These are phyloP conservation scores for Chaenodraco wilsoni DNA, from an alignment of 2,797 vertebrate species.

Conservation along the genomic window DNA sequence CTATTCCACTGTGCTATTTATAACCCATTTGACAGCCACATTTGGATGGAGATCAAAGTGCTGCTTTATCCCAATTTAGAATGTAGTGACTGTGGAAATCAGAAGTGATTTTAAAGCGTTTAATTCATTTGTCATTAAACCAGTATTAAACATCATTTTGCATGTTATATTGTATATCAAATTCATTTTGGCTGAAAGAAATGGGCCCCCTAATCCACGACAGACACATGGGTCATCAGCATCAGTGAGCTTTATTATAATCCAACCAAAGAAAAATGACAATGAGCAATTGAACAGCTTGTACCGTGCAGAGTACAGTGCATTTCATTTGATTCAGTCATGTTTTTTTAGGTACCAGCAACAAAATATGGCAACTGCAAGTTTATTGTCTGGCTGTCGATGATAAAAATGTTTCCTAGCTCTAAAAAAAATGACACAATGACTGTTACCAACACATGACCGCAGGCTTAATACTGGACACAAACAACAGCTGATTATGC, in stretches of 20 bases:
- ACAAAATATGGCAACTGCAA: slow-evolving; percentile 59
- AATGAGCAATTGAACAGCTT: slow-evolving; percentile 34
- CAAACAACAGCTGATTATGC: slow-evolving; percentile 30
- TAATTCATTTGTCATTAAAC: background rate
- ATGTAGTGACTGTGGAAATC: background rate
- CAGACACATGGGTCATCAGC: slow-evolving; percentile 35
- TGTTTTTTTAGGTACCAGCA: slow-evolving; percentile 27
- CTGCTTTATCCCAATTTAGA: background rate
- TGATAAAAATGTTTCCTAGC: slow-evolving; percentile 30
- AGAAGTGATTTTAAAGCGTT: background rate
- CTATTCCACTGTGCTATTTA: background rate
- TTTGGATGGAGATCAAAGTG: background rate
- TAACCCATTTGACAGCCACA: background rate
- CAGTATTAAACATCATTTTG: background rate
- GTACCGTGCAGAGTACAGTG: slow-evolving; percentile 38
- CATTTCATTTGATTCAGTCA: slow-evolving; percentile 29
- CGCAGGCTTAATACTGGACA: slow-evolving; percentile 64
- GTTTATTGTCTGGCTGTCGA: slow-evolving; percentile 26
- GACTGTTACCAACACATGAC: slow-evolving; percentile 43
- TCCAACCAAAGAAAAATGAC: slow-evolving; percentile 35
- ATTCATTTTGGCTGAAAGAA: background rate
- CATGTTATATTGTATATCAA: background rate
- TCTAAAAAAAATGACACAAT: slow-evolving; percentile 49
- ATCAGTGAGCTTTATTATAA: slow-evolving; percentile 69
- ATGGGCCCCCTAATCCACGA: slow-evolving; percentile 1